A percentile compares a stretch with the other conserved stretches of the same genome.
phyloP scores from a whole-genome alignment of 2,797 vertebrate genomes.

The Nyctalus aviator region DNA sequence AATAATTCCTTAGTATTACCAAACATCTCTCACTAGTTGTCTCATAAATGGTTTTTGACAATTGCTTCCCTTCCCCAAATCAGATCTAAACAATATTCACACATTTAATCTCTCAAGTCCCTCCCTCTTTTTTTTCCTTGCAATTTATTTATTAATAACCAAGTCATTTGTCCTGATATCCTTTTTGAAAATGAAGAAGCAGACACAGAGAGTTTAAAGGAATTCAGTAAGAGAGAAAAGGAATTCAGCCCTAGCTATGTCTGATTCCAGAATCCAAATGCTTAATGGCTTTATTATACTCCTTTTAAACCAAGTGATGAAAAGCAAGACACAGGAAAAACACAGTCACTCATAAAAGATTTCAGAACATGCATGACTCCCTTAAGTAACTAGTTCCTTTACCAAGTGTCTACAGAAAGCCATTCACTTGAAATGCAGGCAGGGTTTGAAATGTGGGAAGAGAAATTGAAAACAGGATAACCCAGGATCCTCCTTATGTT shows the following conservation, averaged over 20 bases:
- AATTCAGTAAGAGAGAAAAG: slow-evolving; percentile 61
- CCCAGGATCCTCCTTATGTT: slow-evolving; percentile 54
- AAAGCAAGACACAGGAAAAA: slow-evolving; percentile 59
- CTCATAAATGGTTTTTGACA: slow-evolving; percentile 50
- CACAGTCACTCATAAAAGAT: slow-evolving; percentile 33
- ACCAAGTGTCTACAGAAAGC: slow-evolving; percentile 51
- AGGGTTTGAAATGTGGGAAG: slow-evolving; percentile 57
- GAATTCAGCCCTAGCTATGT: slow-evolving; percentile 12
- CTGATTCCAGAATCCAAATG: neutral
- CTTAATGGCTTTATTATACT: slow-evolving; percentile 61
- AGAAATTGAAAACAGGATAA: slow-evolving; percentile 72
- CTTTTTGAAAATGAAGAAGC: slow-evolving; percentile 52
- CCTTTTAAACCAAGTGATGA: slow-evolving; percentile 64
- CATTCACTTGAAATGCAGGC: slow-evolving; percentile 41
- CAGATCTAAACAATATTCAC: slow-evolving; percentile 15
- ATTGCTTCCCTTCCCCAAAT: neutral
- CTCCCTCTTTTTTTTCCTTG: slow-evolving; percentile 13
- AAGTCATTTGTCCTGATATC: neutral
- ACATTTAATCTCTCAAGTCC: neutral
- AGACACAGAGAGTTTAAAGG: slow-evolving; percentile 12
- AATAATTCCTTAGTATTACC: slow-evolving; percentile 46
- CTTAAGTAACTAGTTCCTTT: slow-evolving; percentile 65
- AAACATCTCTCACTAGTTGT: neutral
- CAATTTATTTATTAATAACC: slow-evolving; percentile 45
- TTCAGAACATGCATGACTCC: slow-evolving; percentile 24